Conservation (phyloP, 2,888 invertebrate species). For the Podabrus alpinus region DNA sequence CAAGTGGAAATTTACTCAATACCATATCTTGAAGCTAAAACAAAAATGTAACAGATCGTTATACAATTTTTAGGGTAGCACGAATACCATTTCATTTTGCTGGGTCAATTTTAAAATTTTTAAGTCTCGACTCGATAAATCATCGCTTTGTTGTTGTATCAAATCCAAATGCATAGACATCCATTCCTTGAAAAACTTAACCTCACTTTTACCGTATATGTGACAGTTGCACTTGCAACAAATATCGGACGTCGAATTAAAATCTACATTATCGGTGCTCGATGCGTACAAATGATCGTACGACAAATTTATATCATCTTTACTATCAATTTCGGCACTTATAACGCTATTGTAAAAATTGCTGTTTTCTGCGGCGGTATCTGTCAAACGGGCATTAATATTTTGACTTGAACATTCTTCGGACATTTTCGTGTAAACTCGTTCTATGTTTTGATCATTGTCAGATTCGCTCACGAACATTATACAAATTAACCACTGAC, state of each 20-base stretch:
- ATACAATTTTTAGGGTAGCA: conserved; percentile 7
- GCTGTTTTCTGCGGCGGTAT: conserved; percentile 43
- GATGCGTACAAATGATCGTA: conserved; percentile 78
- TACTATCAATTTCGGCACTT: conserved; percentile 41
- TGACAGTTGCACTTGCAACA: conserved; percentile 37
- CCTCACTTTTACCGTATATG: conserved; percentile 60
- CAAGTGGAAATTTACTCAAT: not conserved
- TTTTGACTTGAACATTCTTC: conserved; percentile 53
- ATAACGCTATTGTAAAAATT: conserved; percentile 41
- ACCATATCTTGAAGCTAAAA: conserved; percentile 48
- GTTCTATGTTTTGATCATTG: conserved; percentile 55
- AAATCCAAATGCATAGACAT: conserved; percentile 82
- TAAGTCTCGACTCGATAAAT: conserved; percentile 79
- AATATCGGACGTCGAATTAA: conserved; percentile 26
- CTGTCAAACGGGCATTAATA: conserved; percentile 48
- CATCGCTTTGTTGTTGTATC: conserved; percentile 88
- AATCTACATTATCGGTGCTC: conserved; percentile 55
- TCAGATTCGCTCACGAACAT: conserved; percentile 36
- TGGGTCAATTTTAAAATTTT: conserved; percentile 70
- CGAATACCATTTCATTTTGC: conserved; percentile 80
- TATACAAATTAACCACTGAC: conserved; percentile 22
- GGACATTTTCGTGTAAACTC: conserved; percentile 56
- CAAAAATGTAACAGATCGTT: not conserved
- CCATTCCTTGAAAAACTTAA: conserved; percentile 76
- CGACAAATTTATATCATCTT: conserved; percentile 65